Base-by-base conservation (phyloP, 1,140 invertebrate genomes). In the Drosophila eugracilis region DNA sequence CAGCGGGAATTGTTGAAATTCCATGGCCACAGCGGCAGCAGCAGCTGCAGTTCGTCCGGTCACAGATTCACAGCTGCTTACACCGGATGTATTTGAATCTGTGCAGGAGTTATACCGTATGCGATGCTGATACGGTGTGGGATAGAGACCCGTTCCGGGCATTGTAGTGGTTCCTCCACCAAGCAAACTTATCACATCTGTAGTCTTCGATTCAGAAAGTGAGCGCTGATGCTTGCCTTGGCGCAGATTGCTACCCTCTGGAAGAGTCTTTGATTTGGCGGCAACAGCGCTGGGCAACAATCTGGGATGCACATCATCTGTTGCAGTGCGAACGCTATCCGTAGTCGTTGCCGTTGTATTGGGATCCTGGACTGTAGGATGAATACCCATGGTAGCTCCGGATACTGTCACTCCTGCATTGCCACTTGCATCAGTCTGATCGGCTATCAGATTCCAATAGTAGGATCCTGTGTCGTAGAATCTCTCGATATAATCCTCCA, bases 11-110 rank as follows among this genome's bases (percentile, higher is more conserved):
- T 94, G 93, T 62, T 94, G 93, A 78, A 94, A 93, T 57, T 95
- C 95, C 52, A 72, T 78, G 17, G 74, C 63, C 34, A 79, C 79
- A 4, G 80, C 75, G 34, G 77, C 78, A 3, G 78, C 67, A 9
- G 80, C 73, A 24, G 75, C 81, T 12, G 86, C 76, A 19, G 79
- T 80, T 12, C 81, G 53, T 41, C 93, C 93, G 10, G 93, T 92
- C 21, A 94, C 93, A 0, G 95, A 96, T 90, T 96, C 95, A 81
- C 94, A 95, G 37, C 95, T 96, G 92, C 95, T 95, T 5, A 96
- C 94, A 22, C 96, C 96, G 73, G 95, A 96, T 1, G 95, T 95
- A 62, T 95, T 96, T 0, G 95, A 96, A 83, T 96, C 96, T 12
- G 95, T 96, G 62, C 94, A 90, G 0, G 91, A 92, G 59, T 92